These are phyloP conservation scores for Dascillus cervinus DNA, from an alignment of 2,888 invertebrate genomes.

Conservation along the genomic window DNA sequence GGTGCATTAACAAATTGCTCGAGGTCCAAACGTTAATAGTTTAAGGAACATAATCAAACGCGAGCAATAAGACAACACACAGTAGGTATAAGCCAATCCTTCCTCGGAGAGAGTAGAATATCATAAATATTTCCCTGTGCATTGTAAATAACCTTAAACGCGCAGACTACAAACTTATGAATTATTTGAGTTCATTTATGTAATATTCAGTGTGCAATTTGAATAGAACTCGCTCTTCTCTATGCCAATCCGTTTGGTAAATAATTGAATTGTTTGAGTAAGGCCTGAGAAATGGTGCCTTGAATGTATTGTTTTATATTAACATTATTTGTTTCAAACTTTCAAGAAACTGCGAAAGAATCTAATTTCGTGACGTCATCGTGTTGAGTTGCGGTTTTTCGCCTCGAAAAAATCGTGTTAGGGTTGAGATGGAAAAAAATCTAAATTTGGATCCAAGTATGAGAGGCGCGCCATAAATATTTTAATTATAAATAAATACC, in stretches of 20 bases:
- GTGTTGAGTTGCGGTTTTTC: too few species aligned
- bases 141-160: conserved; percentile 47
- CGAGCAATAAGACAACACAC: conserved; percentile 39
- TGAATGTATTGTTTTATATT: too few species aligned
- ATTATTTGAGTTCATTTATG: conserved; percentile 46
- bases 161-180: conserved; percentile 45
- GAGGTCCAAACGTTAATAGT: conserved; percentile 32
- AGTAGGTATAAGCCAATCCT: conserved; percentile 41
- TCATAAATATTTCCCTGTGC: conserved; percentile 54
- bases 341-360: too few species aligned
- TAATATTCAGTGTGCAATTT: conserved; percentile 46
- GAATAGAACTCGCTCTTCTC: conserved; percentile 44
- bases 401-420: too few species aligned
- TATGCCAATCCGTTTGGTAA: conserved; percentile 44
- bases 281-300: conserved; percentile 38
- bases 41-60: conserved; percentile 38
- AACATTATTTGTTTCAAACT: too few species aligned
- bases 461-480: conserved; percentile 34
- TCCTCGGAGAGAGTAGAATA: conserved; percentile 31
- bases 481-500: conserved; percentile 40
- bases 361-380: too few species aligned
- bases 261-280: conserved; percentile 43
- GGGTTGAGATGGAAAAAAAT: too few species aligned
- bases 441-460: conserved; percentile 26
- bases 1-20: conserved; percentile 36